Evolutionary conservation across 2,888 invertebrate species (phyloP).

Genomic region (Odontocerum albicorne): DNA sequence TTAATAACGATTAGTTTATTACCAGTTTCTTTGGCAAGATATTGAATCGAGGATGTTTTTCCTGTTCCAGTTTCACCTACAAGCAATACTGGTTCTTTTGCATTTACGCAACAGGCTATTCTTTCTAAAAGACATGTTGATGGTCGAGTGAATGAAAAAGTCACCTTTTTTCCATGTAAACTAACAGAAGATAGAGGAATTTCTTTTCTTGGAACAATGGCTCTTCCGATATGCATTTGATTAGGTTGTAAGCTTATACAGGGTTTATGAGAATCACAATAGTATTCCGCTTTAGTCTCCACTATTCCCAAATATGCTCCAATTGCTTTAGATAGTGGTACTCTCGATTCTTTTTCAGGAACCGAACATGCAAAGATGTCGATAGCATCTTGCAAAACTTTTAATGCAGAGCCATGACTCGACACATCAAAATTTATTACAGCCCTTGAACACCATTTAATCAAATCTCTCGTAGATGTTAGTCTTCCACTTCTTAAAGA

Average conservation of each 20-base stretch:
- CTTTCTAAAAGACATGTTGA: conserved; percentile 83
- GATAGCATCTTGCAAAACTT: conserved; percentile 83
- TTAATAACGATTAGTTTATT: conserved; percentile 92
- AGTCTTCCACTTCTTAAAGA: conserved; percentile 59
- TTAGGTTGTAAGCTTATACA: conserved; percentile 61
- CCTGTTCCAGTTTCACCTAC: conserved; percentile 99
- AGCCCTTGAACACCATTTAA: conserved; percentile 88
- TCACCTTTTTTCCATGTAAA: conserved; percentile 51
- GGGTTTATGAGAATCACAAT: conserved; percentile 78
- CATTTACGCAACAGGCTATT: conserved; percentile 79
- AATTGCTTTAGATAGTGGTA: conserved; percentile 71
- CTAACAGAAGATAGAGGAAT: conserved; percentile 48
- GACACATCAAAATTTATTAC: conserved; percentile 72
- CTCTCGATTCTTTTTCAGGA: conserved; percentile 63
- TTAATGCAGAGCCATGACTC: conserved; percentile 66
- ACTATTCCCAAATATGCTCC: conserved; percentile 81
- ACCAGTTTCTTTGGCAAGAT: conserved; percentile 80
- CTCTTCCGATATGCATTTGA: conserved; percentile 72
- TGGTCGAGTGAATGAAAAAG: conserved; percentile 82
- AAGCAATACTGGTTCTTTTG: conserved; percentile 87
- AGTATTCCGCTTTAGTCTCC: conserved; percentile 79
- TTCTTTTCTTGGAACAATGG: conserved; percentile 53
- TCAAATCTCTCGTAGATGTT: conserved; percentile 83
- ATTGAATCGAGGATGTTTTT: conserved; percentile 94
- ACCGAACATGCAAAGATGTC: conserved; percentile 89